Evolutionary conservation across 2,888 invertebrate species (phyloP).

Genomic region (Melanostoma mellinum): DNA sequence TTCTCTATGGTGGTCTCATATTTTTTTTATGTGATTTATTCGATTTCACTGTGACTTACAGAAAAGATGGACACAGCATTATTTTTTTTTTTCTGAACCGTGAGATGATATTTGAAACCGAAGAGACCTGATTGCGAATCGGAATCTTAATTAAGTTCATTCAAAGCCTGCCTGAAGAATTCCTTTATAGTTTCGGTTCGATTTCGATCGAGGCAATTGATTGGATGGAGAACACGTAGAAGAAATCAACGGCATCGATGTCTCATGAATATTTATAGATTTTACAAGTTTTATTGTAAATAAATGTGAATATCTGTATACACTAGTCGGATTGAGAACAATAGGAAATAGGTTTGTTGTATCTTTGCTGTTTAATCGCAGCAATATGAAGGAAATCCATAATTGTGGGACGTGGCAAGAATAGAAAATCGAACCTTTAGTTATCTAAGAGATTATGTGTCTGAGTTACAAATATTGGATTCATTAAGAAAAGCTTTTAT

Average conservation of each 20-base stretch:
- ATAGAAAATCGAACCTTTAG: too few species aligned
- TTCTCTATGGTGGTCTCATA: constrained; percentile 44
- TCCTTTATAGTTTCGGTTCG: constrained; percentile 7
- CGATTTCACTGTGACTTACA: constrained; percentile 10
- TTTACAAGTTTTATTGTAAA: constrained; percentile 16
- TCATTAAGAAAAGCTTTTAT: too few species aligned
- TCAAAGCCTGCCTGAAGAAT: constrained; percentile 15
- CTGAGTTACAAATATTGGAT: too few species aligned
- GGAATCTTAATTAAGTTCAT: background rate
- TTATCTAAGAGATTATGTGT: too few species aligned
- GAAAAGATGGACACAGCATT: constrained; percentile 1
- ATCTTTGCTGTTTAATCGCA: too few species aligned
- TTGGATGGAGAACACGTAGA: constrained; percentile 57
- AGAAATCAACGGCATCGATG: constrained; percentile 31
- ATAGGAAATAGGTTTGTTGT: too few species aligned
- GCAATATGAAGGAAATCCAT: too few species aligned
- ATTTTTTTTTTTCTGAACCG: background rate
- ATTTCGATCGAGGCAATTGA: constrained; percentile 50
- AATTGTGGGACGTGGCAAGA: too few species aligned
- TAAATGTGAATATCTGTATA: background rate
- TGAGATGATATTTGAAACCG: constrained; percentile 27
- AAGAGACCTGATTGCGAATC: constrained; percentile 14
- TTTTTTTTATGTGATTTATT: constrained; percentile 36
- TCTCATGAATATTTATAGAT: constrained; percentile 56
- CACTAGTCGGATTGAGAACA: too few species aligned